Percentiles rank a stretch among this genome's conserved stretches.
phyloP scores from a whole-genome alignment of 2,797 vertebrate species.

The Anolis apletophallus region DNA sequence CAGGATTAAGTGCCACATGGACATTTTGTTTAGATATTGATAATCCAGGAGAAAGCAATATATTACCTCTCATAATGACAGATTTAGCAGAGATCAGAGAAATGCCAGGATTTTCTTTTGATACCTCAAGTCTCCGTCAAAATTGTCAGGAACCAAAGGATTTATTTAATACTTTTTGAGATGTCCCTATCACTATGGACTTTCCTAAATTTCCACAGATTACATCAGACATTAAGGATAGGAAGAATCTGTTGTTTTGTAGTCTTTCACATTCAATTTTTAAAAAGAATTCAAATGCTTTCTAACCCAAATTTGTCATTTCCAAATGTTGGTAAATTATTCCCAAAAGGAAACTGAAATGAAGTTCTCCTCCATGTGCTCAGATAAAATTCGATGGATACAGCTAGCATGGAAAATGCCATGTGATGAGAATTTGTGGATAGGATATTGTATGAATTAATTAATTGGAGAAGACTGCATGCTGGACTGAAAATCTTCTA shows the following conservation, averaged over 20 bases:
- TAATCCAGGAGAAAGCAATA: neutral
- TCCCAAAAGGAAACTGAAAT: neutral
- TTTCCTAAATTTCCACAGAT: neutral
- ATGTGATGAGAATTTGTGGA: too few species aligned
- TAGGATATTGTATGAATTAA: too few species aligned
- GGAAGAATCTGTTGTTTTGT: neutral
- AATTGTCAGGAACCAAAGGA: neutral
- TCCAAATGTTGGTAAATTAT: neutral
- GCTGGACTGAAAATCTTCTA: too few species aligned
- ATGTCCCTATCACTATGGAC: too few species aligned
- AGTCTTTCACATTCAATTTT: neutral
- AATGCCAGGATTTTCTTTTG: neutral
- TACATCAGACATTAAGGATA: neutral
- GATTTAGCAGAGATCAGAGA: neutral
- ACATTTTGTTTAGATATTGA: neutral
- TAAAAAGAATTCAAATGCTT: neutral
- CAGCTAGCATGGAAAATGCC: too few species aligned
- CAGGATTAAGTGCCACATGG: neutral
- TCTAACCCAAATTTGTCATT: neutral
- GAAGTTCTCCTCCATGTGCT: neutral
- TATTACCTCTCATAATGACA: neutral
- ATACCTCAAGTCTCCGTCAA: neutral
- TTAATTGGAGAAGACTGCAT: too few species aligned
- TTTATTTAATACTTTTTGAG: neutral
- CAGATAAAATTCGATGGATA: too few species aligned